Base-by-base conservation (phyloP, 1,140 invertebrate genomes). In the Hermatobates lingyangjiaoensis region DNA sequence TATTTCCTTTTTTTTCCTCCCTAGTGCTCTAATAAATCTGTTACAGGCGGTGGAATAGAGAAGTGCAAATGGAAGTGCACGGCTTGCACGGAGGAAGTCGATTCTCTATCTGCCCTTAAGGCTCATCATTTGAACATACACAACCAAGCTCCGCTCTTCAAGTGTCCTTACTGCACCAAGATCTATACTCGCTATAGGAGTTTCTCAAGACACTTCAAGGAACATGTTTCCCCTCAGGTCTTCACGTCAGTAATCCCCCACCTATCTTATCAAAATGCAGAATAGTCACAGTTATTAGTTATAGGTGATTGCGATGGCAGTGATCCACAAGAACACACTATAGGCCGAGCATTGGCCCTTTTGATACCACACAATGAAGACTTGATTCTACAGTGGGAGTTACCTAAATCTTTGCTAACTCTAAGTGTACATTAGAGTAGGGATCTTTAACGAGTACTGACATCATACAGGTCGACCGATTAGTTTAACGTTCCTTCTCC, bases 151-250 rank as follows among this genome's bases (percentile, higher is more conserved):
- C 63, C 71, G 2, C 68, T 70, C 54, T 76, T 71, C 56, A 69
- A 71, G 60, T 76, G 74, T 58, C 68, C 69, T 21, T 67, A 74
- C 55, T 76, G 74, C 53, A 68, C 67, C 28, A 76, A 76, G 64
- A 66, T 74, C 15, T 76, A 74, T 54, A 67, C 69, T 46, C 73
- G 74, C 56, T 75, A 74, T 60, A 70, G 69, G 55, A 71, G 70
- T 26, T 75, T 74, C 55, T 59, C 74, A n/a, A 68, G 68, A 1
- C 73, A 75, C 55, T 70, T 74, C 0, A 71, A 70, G 55, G 62
- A 68, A 30, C 74, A 76, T 57, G 66, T 69, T 54, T 64, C 66
- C 25, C 69, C 68, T 50, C 63, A 71, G 15, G 72, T 71, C 58
- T 75, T 69, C 49, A 70, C 63, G 68, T 70, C 26, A 42, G 27